These are phyloP conservation scores for Cryptotermes secundus DNA, from an alignment of 1,140 invertebrate species.

Conservation along the genomic window DNA sequence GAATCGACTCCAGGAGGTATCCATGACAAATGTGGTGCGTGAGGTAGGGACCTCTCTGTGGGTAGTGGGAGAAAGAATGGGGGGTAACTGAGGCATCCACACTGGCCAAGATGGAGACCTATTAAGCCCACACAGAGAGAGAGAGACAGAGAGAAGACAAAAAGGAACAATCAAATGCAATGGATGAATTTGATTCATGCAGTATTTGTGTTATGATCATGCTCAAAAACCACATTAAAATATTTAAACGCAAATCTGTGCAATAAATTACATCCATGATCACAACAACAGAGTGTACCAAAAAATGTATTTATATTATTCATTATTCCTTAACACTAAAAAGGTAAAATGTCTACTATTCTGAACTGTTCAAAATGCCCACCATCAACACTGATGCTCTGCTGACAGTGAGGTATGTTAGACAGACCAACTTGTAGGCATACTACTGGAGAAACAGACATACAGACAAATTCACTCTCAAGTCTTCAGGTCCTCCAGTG, in stretches of 20 bases:
- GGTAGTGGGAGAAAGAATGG: conserved; percentile 33
- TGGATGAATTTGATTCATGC: conserved; percentile 29
- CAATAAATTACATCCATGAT: background rate
- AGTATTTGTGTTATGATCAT: conserved; percentile 22
- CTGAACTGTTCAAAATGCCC: too few species aligned
- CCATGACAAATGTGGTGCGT: conserved; percentile 15
- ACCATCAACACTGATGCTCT: too few species aligned
- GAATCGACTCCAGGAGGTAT: background rate
- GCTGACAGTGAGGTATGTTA: too few species aligned
- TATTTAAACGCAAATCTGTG: background rate
- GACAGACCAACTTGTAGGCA: too few species aligned
- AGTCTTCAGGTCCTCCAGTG: too few species aligned
- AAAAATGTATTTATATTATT: too few species aligned
- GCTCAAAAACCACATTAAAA: background rate
- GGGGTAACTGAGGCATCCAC: conserved; percentile 44
- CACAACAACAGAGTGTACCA: background rate
- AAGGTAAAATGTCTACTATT: too few species aligned
- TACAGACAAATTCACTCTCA: too few species aligned
- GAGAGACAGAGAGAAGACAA: conserved; percentile 31
- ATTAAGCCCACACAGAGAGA: conserved; percentile 47
- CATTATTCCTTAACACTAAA: too few species aligned
- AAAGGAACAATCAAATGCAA: conserved; percentile 14
- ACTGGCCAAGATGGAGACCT: conserved; percentile 60
- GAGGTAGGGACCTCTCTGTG: conserved; percentile 9
- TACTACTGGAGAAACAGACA: too few species aligned